Percentiles rank a stretch among this genome's conserved stretches.
These are phyloP conservation scores for Trididemnum miniatum DNA, from an alignment of 23 tunicate genomes.

Conservation along the genomic window DNA sequence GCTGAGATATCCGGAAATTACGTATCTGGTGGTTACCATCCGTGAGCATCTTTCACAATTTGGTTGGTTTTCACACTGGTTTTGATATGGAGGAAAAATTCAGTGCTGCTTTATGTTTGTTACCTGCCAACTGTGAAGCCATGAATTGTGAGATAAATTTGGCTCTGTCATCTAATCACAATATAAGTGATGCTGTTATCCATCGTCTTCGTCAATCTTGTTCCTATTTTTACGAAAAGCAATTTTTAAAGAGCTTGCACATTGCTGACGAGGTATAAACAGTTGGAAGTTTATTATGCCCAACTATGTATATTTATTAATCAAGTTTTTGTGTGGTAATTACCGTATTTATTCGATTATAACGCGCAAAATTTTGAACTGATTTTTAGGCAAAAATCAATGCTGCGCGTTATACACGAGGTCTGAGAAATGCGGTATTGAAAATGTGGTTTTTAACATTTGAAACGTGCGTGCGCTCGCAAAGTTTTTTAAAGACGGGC, in stretches of 20 bases:
- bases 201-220: not conserved
- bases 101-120: not conserved
- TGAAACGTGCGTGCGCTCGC: no score
- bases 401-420: no score
- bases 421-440: no score
- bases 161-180: not conserved
- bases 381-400: no score
- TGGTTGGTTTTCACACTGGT: not conserved
- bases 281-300: not conserved
- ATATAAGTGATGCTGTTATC: not conserved
- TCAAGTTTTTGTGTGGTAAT: no score
- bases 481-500: no score
- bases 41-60: not conserved
- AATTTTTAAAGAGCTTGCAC: not conserved
- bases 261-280: constrained; percentile 10
- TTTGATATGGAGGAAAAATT: not conserved
- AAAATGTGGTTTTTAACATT: no score
- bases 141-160: not conserved
- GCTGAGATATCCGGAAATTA: constrained; percentile 88
- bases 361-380: no score
- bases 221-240: not conserved
- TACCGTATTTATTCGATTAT: no score
- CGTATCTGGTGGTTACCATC: constrained; percentile 52
- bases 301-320: no score
- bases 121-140: not conserved